These are phyloP conservation scores for Agelastica alni DNA, from an alignment of 2,888 invertebrate genomes.

Conservation along the genomic window DNA sequence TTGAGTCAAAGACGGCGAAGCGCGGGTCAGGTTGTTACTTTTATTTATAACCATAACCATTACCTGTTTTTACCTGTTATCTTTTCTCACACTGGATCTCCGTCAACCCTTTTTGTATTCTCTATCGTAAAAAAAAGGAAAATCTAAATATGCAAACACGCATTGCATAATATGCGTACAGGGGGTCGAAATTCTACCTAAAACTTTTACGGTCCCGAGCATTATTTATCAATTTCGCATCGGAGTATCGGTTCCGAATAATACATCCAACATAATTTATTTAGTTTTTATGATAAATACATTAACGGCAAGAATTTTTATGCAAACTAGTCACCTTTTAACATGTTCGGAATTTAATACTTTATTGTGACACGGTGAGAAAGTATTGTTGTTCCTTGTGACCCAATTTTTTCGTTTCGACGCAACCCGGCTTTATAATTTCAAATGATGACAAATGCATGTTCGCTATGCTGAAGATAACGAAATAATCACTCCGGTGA, in stretches of 20 bases:
- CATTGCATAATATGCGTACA: conserved; percentile 41
- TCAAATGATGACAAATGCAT: too few relatives aligned
- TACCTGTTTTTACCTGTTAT: conserved; percentile 26
- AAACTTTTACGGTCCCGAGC: conserved; percentile 17
- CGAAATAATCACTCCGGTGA: too few relatives aligned
- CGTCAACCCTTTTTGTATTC: conserved; percentile 22
- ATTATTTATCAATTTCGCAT: conserved; percentile 49
- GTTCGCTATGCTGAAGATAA: too few relatives aligned
- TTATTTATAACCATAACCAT: conserved; percentile 18
- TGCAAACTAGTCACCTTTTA: conserved; percentile 19
- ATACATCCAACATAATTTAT: conserved; percentile 43
- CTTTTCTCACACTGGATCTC: conserved; percentile 24
- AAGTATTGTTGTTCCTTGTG: conserved; percentile 1
- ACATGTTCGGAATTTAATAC: conserved; percentile 5
- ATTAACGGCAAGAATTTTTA: conserved; percentile 39
- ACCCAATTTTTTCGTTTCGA: background rate
- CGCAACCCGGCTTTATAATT: too few relatives aligned
- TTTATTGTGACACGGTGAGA: conserved; percentile 10
- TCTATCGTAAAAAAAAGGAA: conserved; percentile 1
- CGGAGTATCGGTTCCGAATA: conserved; percentile 40
- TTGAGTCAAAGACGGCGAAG: conserved; percentile 20
- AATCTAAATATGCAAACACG: conserved; percentile 27
- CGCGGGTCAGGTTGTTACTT: conserved; percentile 21
- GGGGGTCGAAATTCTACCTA: conserved; percentile 36
- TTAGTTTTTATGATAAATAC: conserved; percentile 48